Base-by-base conservation (phyloP, 2,113 vertebrate species). In the Sapajus apella region DNA sequence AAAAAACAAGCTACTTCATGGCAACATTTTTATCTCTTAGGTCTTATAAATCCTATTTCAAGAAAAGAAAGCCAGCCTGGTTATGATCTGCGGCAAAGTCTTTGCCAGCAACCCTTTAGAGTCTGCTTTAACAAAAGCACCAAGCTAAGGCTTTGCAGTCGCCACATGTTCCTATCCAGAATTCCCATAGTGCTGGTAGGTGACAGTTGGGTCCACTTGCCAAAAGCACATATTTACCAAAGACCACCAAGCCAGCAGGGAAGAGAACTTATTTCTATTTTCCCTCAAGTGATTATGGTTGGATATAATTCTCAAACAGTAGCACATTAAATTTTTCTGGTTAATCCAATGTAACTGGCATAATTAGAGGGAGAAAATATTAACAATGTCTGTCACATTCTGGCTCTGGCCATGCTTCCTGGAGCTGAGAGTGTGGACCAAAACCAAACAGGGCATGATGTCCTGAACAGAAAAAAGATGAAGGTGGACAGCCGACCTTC, bases 301-400 rank as follows among this genome's bases (percentile, higher is more conserved):
- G 66, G 58, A 52, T 17, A 6, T 58, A 72, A 97, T 91, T 97
- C 93, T 91, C 52, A 94, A 82, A 43, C 6, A 32, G 61, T 5
- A 92, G 30, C 52, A 83, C 77, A 94, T 61, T 77, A n/a, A 89
- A 80, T 75, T 70, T 66, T 68, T 83, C 95, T 85, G 85, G 92
- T 72, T 66, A 88, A 56, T 50, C 47, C 70, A 64, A 40, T 82
- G 87, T 56, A 76, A 64, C 8, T 45, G 90, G 66, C 64, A 73
- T 17, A 13, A 47, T 47, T 23, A 72, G 66, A 86, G 25, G 37
- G 40, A 88, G 27, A 35, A 82, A 76, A 85, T 17, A 66, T 9
- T 11, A 75, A 55, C 61, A 50, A 12, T n/a, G 43, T 40, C 58
- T 35, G 14, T 58, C 21, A 35, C 1, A 21, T 0, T 3, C 45